A percentile compares a stretch with the other conserved stretches of the same genome.
Evolutionary conservation across 2,113 vertebrate genomes (phyloP).

Genomic region (Heloderma charlesbogerti): DNA sequence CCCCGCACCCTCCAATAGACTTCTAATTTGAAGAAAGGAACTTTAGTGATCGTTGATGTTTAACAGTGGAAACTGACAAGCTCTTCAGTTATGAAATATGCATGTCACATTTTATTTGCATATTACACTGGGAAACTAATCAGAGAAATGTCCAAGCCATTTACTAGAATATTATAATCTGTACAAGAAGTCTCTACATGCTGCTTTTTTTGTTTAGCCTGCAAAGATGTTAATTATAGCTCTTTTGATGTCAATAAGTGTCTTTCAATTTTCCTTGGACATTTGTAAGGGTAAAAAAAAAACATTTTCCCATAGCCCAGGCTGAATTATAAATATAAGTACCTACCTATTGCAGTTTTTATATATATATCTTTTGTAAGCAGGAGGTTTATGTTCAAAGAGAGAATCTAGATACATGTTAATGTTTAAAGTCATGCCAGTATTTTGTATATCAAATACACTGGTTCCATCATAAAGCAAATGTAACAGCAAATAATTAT

Average conservation of each 20-base stretch:
- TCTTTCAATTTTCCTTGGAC: constrained; percentile 63
- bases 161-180: constrained; percentile 28
- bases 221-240: constrained; percentile 57
- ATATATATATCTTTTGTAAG: neutral
- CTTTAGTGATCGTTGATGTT: neutral
- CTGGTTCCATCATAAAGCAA: constrained; percentile 18
- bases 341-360: neutral
- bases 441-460: neutral
- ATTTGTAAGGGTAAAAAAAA: constrained; percentile 49
- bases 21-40: neutral
- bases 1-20: no score
- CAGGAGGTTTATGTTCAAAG: neutral
- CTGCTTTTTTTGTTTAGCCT: constrained; percentile 52
- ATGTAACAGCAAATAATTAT: constrained; percentile 2
- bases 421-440: constrained; percentile 26
- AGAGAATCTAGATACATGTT: constrained; percentile 12
- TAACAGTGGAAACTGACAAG: neutral
- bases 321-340: constrained; percentile 32
- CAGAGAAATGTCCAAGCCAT: constrained; percentile 52
- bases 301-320: constrained; percentile 59
- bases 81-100: constrained; percentile 22
- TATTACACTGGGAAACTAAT: constrained; percentile 16
- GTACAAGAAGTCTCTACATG: constrained; percentile 58
- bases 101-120: constrained; percentile 44
- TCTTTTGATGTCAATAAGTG: constrained; percentile 68